Base-by-base conservation (phyloP, 2,888 invertebrate genomes). In the Sipunculus nudus region DNA sequence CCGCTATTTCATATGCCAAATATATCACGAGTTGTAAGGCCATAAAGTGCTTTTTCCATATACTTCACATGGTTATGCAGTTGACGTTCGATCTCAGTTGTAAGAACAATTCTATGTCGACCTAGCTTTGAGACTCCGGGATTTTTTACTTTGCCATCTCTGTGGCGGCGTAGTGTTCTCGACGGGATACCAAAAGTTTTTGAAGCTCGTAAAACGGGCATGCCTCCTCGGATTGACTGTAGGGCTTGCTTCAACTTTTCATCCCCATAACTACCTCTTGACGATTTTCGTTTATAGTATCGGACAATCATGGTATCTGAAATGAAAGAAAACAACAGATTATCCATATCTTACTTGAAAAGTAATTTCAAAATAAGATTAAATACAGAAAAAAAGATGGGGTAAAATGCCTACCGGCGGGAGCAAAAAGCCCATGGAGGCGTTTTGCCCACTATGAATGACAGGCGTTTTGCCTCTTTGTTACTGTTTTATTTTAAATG, bases 1-100 rank as follows among this genome's bases (percentile, higher is more conserved):
- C 59, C 6, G 70, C 63, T n/a, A 62, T n/a, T 2, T 66, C 57
- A 53, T 40, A 70, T 31, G 70, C 66, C 10, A 70, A 47, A 19
- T 35, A 66, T 53, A 46, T 63, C 54, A 23, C 13, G n/a, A 13
- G 63, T 41, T 2, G 56, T 53, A 25, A 68, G 28, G 5, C 61
- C 55, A 48, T 45, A 65, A 10, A 68, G 43, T 13, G 45, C 19
- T 16, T 38, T 53, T 35, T 67, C 58, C 63, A 61, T 68, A 2
- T 26, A 19, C 10, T 40, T 23, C 3, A 63, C 54, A 31, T 63
- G 48, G 8, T 52, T 23, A 16, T 31, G 28, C 23, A 55, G 23
- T 25, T 28, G 45, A n/a, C 29, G 28, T 32, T 63, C 59, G 49
- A 35, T 13, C 4, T 58, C 43, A 2, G 2, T 23, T 21, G 16